Conservation (phyloP, 2,797 vertebrate genomes). For the Trematomus bernacchii region DNA sequence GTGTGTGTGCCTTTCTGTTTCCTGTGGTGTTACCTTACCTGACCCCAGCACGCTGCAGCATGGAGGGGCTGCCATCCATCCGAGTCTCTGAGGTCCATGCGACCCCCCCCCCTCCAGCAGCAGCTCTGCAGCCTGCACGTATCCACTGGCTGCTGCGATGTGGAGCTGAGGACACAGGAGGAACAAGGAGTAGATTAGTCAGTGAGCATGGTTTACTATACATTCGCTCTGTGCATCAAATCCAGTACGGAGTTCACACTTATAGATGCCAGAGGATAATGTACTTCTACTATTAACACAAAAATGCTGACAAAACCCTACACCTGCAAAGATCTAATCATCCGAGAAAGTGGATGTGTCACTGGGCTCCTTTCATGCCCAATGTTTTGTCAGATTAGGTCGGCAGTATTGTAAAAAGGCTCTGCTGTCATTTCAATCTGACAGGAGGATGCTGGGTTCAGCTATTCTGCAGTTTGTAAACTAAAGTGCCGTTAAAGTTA, state of each 20-base stretch:
- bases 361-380: background rate
- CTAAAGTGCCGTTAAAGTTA: background rate
- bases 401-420: background rate
- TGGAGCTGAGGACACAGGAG: conserved; percentile 87
- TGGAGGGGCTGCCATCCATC: conserved; percentile 98
- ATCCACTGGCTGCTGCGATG: conserved; percentile 94
- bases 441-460: background rate
- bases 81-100: conserved; percentile 91
- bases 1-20: conserved; percentile 21
- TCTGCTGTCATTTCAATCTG: conserved; percentile 3
- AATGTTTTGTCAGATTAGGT: background rate
- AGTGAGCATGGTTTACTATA: conserved; percentile 24
- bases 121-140: conserved; percentile 92
- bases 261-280: background rate
- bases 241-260: background rate
- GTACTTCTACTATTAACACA: background rate
- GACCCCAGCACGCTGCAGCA: conserved; percentile 98
- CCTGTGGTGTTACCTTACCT: conserved; percentile 87
- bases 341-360: background rate
- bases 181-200: conserved; percentile 13
- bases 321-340: conserved; percentile 16
- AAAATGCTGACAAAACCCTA: background rate
- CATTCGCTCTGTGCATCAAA: conserved; percentile 16
- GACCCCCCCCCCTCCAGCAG: conserved; percentile 95
- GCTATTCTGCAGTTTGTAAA: conserved; percentile 5